phyloP scores from a whole-genome alignment of 2,797 vertebrate species.

The Uromys caudimaculatus region DNA sequence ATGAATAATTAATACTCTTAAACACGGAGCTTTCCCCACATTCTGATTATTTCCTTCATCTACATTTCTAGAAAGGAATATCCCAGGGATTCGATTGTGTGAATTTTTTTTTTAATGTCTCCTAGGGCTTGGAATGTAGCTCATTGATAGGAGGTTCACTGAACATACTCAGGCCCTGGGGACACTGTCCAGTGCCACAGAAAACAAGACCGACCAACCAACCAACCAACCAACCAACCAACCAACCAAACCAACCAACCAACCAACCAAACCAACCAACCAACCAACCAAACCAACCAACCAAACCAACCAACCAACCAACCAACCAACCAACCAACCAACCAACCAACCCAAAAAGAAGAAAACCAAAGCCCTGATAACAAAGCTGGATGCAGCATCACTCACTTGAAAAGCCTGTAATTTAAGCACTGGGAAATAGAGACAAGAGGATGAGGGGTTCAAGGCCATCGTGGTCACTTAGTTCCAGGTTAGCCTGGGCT shows the following conservation, averaged over 20 bases:
- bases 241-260: too few relatives aligned
- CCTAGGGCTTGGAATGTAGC: not conserved
- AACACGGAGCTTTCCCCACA: slow-evolving; percentile 21
- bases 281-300: too few relatives aligned
- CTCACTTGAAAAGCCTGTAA: not conserved
- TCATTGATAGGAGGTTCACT: not conserved
- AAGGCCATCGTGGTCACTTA: not conserved
- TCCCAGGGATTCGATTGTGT: not conserved
- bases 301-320: not conserved
- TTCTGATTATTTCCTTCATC: slow-evolving; percentile 25
- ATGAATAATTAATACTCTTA: slow-evolving; percentile 43
- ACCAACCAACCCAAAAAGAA: not conserved
- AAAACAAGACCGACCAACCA: not conserved
- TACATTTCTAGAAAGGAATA: slow-evolving; percentile 32
- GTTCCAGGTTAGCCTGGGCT: not conserved
- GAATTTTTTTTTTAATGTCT: not conserved
- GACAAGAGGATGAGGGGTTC: not conserved
- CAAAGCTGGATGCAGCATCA: not conserved
- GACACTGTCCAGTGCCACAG: not conserved
- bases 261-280: not conserved
- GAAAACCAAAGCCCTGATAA: not conserved
- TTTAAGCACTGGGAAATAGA: not conserved
- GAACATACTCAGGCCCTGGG: not conserved
- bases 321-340: not conserved
- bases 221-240: not conserved